Base-by-base conservation (phyloP, 2,888 invertebrate genomes). In the Xestoiulus laeticollis region DNA sequence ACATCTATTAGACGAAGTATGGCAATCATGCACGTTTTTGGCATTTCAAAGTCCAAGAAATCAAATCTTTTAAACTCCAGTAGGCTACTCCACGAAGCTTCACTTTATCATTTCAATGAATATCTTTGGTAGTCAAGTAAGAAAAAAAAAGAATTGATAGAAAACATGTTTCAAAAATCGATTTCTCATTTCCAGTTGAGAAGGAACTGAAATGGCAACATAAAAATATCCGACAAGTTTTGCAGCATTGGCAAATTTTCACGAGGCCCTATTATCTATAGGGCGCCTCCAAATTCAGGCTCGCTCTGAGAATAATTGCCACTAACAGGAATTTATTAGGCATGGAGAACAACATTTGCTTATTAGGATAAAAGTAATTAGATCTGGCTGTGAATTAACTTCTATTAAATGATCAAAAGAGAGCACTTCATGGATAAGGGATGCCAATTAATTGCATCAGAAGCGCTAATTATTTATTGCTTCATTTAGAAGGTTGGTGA, bases 141-240 rank as follows among this genome's bases (percentile, higher is more conserved):
- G 78, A 38, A 78, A 78, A 30, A 78, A 78, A 78, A 78, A 78
- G 78, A 30, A 30, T 14, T 30, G 78, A 30, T 78, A 78, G 78
- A 78, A 78, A 78, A 78, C 78, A 78, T 78, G 78, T 30, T 78
- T 78, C 78, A 78, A 78, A 78, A 78, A 78, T 78, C 78, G 78
- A 78, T 78, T 78, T 78, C 78, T 30, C 78, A 78, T 78, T 78
- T 78, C 78, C 26, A 78, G 78, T 78, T 78, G 78, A 78, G 78
- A 78, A 22, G 1, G 78, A 78, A 78, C 78, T 78, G 78, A 22
- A n/a, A 78, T 78, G 78, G 78, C 10, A 30, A 78, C 78, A 78
- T 78, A 78, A 78, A 78, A 68, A 78, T 78, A 30, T 78, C 30
- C 30, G 78, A 78, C 78, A 78, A 30, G 14, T 78, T 78, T 78